Evolutionary conservation across 2,797 vertebrate species (phyloP), one percentile per base, ranked within the genome.

Genomic region (Epinephelus malabaricus): DNA sequence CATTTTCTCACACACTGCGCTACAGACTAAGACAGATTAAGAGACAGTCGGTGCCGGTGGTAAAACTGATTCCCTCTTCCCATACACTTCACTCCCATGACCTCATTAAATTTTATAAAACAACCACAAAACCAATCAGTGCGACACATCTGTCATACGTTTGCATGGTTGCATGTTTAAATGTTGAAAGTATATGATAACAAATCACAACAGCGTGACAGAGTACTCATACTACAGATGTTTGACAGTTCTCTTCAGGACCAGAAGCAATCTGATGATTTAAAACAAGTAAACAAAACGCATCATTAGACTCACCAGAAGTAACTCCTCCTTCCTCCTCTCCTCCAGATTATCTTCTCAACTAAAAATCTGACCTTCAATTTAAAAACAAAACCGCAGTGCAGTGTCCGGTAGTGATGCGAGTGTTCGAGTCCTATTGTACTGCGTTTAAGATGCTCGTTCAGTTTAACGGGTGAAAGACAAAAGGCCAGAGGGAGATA

Each of bases 271-370:
- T 59, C 27, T 25, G 12, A 40, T 51, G 0, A 63, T 19, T n/a
- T 15, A 6, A 55, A 21, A 34, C 19, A 56, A 38, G 0, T 14
- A 64, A 81, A 72, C 1, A 50, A 71, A 70, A 47, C 1, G 45
- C 4, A 66, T 40, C 7, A n/a, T 63, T 66, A 9, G 9, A 89
- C 90, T 91, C 64, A 94, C 92, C 88, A 78, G 47, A 58, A 2
- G 7, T 13, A 27, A 23, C 6, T 60, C 25, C 6, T 60, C 25
- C 34, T 34, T 34, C 34, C 34, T 18, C 76, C 34, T 10, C 38
- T 61, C 19, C 19, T 66, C 27, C 69, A 34, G 54, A 66, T 53
- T 12, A 10, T 78, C 15, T 43, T 63, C 11, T 71, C 53, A 19
- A 13, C 18, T 21, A 21, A 74, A 78, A 69, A 62, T 68, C 19